Evolutionary conservation across 2,888 invertebrate species (phyloP).

Genomic region (Philopedon plagiatum): DNA sequence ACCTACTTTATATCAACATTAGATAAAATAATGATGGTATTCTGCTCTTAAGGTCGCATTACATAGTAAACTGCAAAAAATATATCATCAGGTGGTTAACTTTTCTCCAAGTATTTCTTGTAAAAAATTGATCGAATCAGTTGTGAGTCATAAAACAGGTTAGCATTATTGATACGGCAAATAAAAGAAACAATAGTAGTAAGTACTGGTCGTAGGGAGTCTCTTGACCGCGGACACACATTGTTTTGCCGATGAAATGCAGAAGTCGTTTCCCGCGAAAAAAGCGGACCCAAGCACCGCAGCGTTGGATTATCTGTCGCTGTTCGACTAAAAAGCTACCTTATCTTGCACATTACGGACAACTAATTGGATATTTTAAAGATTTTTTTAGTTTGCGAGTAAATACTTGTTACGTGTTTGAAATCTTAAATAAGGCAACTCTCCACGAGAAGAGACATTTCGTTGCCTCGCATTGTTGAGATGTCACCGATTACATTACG

Average conservation of each 20-base stretch:
- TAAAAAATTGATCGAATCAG: conserved; percentile 63
- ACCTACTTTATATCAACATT: background rate
- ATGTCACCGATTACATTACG: conserved; percentile 51
- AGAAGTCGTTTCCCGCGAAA: conserved; percentile 62
- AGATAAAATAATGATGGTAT: background rate
- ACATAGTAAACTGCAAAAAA: conserved; percentile 7
- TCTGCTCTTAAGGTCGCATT: background rate
- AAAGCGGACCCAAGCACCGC: conserved; percentile 65
- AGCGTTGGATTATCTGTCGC: conserved; percentile 64
- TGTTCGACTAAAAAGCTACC: conserved; percentile 63
- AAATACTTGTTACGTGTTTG: conserved; percentile 64
- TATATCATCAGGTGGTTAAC: conserved; percentile 29
- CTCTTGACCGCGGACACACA: conserved; percentile 65
- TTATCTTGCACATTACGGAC: conserved; percentile 65
- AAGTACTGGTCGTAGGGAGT: conserved; percentile 65
- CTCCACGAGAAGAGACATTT: conserved; percentile 57
- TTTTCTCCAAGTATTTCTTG: conserved; percentile 2
- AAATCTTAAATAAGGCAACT: conserved; percentile 61
- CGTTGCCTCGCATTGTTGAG: conserved; percentile 53
- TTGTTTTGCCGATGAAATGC: conserved; percentile 64
- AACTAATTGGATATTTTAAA: conserved; percentile 66
- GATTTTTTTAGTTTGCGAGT: conserved; percentile 63
- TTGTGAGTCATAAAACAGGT: conserved; percentile 68
- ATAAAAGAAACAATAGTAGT: conserved; percentile 68
- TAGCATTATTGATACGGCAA: conserved; percentile 68